Evolutionary conservation across 2,797 vertebrate species (phyloP).

Genomic region (Danionella dracula): DNA sequence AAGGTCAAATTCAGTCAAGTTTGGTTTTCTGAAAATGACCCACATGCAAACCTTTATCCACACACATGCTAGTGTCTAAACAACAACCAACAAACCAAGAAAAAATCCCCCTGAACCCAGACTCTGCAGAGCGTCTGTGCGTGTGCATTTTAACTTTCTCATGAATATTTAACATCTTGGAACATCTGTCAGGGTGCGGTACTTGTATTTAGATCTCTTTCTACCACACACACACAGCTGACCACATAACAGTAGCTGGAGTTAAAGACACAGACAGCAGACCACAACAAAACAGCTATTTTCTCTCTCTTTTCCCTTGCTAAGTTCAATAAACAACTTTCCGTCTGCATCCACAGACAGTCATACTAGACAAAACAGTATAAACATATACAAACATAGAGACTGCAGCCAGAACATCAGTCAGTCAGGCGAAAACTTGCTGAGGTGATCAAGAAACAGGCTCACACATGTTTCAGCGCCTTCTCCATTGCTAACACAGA

Average conservation of each 20-base stretch:
- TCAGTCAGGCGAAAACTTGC: slow-evolving; percentile 37
- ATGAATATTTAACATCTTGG: slow-evolving; percentile 52
- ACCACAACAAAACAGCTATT: slow-evolving; percentile 37
- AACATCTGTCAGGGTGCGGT: slow-evolving; percentile 48
- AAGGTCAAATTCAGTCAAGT: slow-evolving; percentile 64
- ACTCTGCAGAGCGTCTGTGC: slow-evolving; percentile 6
- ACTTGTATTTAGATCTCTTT: slow-evolving; percentile 10
- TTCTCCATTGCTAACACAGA: neutral
- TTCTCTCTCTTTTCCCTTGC: neutral
- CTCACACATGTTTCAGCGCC: slow-evolving; percentile 9
- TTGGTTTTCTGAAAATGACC: slow-evolving; percentile 51
- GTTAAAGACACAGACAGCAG: slow-evolving; percentile 23
- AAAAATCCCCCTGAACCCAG: neutral
- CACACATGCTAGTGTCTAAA: slow-evolving; percentile 48
- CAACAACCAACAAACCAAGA: slow-evolving; percentile 56
- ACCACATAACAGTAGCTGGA: slow-evolving; percentile 37
- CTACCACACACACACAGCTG: slow-evolving; percentile 24
- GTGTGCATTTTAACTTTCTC: slow-evolving; percentile 34
- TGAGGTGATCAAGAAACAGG: slow-evolving; percentile 30
- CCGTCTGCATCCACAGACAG: slow-evolving; percentile 20
- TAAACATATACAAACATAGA: neutral
- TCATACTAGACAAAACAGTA: slow-evolving; percentile 4
- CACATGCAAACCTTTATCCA: slow-evolving; percentile 38
- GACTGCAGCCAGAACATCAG: slow-evolving; percentile 4
- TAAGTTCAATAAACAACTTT: neutral